Base-by-base conservation (phyloP, 2,888 invertebrate species). In the Helobdella robusta region DNA sequence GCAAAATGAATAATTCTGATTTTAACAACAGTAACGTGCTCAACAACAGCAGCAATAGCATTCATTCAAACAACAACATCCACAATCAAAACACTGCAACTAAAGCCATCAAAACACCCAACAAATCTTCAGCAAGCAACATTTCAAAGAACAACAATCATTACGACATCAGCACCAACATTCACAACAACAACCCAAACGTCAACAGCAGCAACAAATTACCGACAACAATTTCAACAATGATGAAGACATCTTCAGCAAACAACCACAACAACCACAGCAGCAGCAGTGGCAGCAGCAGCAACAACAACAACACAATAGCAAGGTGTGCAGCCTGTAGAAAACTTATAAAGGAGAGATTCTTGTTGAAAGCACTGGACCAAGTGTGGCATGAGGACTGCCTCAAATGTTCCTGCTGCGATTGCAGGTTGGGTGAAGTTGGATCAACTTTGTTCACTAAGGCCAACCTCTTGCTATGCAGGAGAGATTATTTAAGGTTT, bases 321-420 rank as follows among this genome's bases (percentile, higher is more conserved):
- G 50, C 63, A 50, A 52, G 58, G 15, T 68, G 68, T 48, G 64
- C 66, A n/a, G 89, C 89, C 58, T 91, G 91, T 76, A 88, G 89
- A 69, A 89, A 90, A 80, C 83, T 86, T 71, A 91, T 91, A 79
- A 86, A 86, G 1, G 90, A 71, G 54, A 59, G 69, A 15, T 92
- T 86, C 79, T 84, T 91, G 50, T 84, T 91, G 73, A 89, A 78
- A 71, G 91, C 91, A 0, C 82, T 91, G 81, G 91, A 91, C 78
- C 83, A 89, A 77, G 89, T 86, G 81, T 92, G 92, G 91, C 92
- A 92, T 81, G 91, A 92, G 74, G 91, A 91, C 81, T 91, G 91
- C 76, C 84, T 92, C 70, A 91, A 91, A 67, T 79, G 78, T 65
- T 89, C 89, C 68, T 91, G 91, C 81, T 92, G 92, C 77, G 89